Base-by-base conservation (phyloP, 1,140 invertebrate genomes). In the Augochlora pura region DNA sequence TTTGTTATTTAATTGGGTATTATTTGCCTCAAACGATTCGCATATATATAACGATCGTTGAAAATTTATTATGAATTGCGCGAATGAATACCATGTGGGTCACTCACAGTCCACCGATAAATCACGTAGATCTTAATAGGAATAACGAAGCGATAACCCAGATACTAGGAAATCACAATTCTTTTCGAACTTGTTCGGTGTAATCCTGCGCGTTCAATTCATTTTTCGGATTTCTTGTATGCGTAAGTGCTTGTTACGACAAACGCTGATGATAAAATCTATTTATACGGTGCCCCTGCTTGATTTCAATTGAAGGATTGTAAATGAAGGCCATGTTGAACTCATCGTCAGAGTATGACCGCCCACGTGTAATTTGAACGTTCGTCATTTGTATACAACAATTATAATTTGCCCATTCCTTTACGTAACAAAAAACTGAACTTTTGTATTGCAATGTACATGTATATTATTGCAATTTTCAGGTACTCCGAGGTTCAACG, bases 91-190 rank as follows among this genome's bases (percentile, higher is more conserved):
- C 57, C 8, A 49, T 18, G 59, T 38, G 77, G 87, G 87, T 88
- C 83, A 88, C 77, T 70, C 65, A 82, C 71, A 62, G n/a, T n/a
- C 71, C 82, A 74, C 18, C 76, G 87, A 91, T 90, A 90, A 90
- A 90, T 91, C 84, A 89, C 71, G 32, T 52, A 75, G 70, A 68
- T 72, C 86, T 89, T 85, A 89, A 89, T 89, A 77, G 65, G 73
- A 82, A 79, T 82, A 89, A 89, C 83, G 81, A 90, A 74, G 84
- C 85, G 90, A 91, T 91, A 91, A 91, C 90, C 90, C 84, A 91
- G 84, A 89, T 91, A 82, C 76, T 81, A 63, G 65, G 73, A 89
- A 88, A 69, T 60, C 73, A 71, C 69, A 54, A 69, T 78, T 67
- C 66, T 42, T 70, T 68, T 57, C 77, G 25, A 71, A 72, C 21